Percentiles rank a stretch among this genome's conserved stretches.
These are phyloP conservation scores for Hanleya hanleyi DNA, from an alignment of 2,888 invertebrate species.

Conservation along the genomic window DNA sequence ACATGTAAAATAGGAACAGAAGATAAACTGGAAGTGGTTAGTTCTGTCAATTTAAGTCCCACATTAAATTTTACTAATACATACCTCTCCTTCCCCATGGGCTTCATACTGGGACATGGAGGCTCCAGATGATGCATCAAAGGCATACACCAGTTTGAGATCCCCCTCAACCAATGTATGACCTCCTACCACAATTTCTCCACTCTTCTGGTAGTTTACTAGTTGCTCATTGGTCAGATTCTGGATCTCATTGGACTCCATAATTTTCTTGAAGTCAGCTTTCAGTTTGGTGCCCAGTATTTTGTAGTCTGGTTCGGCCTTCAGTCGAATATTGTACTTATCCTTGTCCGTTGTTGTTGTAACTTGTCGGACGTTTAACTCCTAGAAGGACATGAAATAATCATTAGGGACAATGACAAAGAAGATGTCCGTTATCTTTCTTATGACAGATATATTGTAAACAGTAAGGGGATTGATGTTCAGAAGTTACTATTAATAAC, in stretches of 20 bases:
- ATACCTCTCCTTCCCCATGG: constrained; percentile 86
- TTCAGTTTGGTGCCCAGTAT: constrained; percentile 90
- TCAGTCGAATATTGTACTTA: constrained; percentile 91
- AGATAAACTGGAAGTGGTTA: too few species aligned
- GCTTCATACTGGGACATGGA: constrained; percentile 81
- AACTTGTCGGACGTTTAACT: constrained; percentile 91
- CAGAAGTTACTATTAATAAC: too few species aligned
- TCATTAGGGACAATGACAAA: too few species aligned
- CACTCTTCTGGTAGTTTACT: constrained; percentile 81
- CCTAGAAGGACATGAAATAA: too few species aligned
- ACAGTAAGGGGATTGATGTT: too few species aligned
- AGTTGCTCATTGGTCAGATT: constrained; percentile 78
- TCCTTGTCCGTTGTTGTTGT: constrained; percentile 91
- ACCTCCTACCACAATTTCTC: constrained; percentile 83
- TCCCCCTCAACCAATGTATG: constrained; percentile 78
- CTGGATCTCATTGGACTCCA: constrained; percentile 83
- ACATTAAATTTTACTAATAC: too few species aligned
- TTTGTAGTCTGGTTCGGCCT: constrained; percentile 97
- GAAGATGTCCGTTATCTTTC: too few species aligned
- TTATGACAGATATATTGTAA: too few species aligned
- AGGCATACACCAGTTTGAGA: constrained; percentile 82
- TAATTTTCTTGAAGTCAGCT: constrained; percentile 89
- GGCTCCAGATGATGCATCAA: constrained; percentile 75
- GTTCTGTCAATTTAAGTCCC: too few species aligned
- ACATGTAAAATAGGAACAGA: too few species aligned